Evolutionary conservation across 2,113 vertebrate genomes (phyloP).

Genomic region (Rhea pennata): DNA sequence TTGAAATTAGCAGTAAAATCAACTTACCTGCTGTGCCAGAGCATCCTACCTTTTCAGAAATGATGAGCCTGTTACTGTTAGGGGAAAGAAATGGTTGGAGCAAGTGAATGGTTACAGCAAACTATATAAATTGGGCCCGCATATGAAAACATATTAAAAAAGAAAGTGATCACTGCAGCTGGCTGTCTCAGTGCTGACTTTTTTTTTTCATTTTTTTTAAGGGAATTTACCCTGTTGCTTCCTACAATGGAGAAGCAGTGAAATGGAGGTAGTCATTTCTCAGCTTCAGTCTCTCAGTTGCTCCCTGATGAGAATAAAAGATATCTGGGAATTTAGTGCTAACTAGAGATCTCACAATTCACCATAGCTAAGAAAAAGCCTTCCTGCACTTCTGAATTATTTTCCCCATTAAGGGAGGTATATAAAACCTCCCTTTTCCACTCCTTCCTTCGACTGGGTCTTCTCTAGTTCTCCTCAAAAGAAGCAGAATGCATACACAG

Average conservation of each 20-base stretch:
- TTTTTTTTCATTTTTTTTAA: not conserved
- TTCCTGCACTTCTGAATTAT: not conserved
- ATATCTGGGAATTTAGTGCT: not conserved
- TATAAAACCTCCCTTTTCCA: not conserved
- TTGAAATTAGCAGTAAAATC: not conserved
- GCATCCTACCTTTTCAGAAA: not conserved
- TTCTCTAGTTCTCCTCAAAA: not conserved
- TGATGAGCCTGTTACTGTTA: not conserved
- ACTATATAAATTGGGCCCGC: not conserved
- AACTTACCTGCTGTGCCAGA: not conserved
- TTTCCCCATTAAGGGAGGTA: not conserved
- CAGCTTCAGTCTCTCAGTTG: not conserved
- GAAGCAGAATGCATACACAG: not conserved
- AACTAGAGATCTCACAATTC: not conserved
- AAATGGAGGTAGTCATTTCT: not conserved
- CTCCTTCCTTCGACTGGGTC: not conserved
- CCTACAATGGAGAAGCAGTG: not conserved
- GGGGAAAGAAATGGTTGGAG: not conserved
- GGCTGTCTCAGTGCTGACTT: not conserved
- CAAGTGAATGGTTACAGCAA: not conserved
- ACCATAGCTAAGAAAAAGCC: not conserved
- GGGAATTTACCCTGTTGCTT: not conserved
- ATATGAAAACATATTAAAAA: not conserved
- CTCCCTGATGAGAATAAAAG: not conserved
- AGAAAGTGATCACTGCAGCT: not conserved